Evolutionary conservation across 2,797 vertebrate species (phyloP), one percentile per base, ranked within the genome.

Genomic region (Amblyopsis hoosieri): DNA sequence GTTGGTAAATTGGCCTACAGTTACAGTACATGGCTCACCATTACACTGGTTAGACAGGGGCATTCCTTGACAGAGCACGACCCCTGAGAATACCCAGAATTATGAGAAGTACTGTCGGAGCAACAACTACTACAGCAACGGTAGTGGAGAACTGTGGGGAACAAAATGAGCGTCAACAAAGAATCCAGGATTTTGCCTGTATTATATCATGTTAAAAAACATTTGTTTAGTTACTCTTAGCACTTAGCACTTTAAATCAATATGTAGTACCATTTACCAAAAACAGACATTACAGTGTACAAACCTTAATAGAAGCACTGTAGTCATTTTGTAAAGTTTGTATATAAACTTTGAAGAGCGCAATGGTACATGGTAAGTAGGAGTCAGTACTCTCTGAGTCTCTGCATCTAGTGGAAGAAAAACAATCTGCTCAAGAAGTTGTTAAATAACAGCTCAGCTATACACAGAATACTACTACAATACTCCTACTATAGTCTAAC

Each of bases 361-460:
- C 93, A 23, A 95, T 81, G 62, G 90, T 92, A 83, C 94, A 95
- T 4, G 94, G 93, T 19, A 94, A 33, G 66, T 90, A 93, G n/a
- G 93, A 90, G 23, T 95, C 89, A 3, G 80, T 59, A 42, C 80
- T 64, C 13, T 83, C 87, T 0, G 90, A 89, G 62, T 94, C 92
- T 80, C 88, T 87, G 82, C 94, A 95, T 66, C 94, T 95, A 62
- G 54, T 33, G 48, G 17, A 65, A 51, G 53, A 65, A 57, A 63
- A 49, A 2, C 4, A 23, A 5, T 60, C 55, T 10, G 45, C 11
- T 57, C 7, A 57, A 3, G 7, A 45, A 11, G 2, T 10, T 19
- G 2, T 12, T 6, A 7, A 5, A 45, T 45, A 10, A 11, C 46
- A 17, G 46, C 12, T 11, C 46, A 48, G 46, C 11, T 33, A 48